phyloP scores from a whole-genome alignment of 2,888 invertebrate species.

The Gasteruption jaculator region DNA sequence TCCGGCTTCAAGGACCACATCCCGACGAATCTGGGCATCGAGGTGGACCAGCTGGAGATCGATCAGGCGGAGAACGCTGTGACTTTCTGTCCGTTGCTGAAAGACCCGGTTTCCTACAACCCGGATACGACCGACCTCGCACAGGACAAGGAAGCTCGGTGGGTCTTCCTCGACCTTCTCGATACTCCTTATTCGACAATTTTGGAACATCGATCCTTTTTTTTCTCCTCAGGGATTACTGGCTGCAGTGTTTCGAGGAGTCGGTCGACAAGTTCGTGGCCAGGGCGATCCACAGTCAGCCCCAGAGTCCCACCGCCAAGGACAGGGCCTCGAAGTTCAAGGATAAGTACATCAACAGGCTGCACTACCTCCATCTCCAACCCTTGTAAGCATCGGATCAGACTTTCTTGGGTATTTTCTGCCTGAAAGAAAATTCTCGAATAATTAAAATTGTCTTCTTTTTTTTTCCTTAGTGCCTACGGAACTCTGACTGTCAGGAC shows the following conservation, averaged over 20 bases:
- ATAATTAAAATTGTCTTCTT: constrained; percentile 4
- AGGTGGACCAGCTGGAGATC: constrained; percentile 49
- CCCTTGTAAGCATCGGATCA: constrained; percentile 65
- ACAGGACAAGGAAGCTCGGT: constrained; percentile 77
- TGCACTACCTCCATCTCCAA: constrained; percentile 71
- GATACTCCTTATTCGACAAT: background rate
- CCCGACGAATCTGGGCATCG: constrained; percentile 45
- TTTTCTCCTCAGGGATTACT: constrained; percentile 61
- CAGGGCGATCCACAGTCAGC: constrained; percentile 76
- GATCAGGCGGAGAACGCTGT: constrained; percentile 55
- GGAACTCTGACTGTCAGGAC: constrained; percentile 85
- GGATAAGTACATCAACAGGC: constrained; percentile 74
- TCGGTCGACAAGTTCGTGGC: constrained; percentile 80
- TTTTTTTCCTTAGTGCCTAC: constrained; percentile 57
- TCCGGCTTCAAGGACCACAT: constrained; percentile 58
- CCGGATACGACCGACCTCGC: constrained; percentile 91
- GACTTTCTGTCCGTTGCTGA: constrained; percentile 69
- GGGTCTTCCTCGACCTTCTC: constrained; percentile 25
- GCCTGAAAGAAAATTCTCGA: constrained; percentile 8
- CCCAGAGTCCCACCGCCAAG: constrained; percentile 69
- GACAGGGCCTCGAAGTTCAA: constrained; percentile 79
- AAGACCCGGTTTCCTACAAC: constrained; percentile 73
- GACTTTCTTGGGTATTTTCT: constrained; percentile 11
- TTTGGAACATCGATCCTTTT: constrained; percentile 9
- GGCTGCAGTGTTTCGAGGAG: constrained; percentile 87